These are phyloP conservation scores for Pardosa pseudoannulata DNA, from an alignment of 2,888 invertebrate species.

Conservation along the genomic window DNA sequence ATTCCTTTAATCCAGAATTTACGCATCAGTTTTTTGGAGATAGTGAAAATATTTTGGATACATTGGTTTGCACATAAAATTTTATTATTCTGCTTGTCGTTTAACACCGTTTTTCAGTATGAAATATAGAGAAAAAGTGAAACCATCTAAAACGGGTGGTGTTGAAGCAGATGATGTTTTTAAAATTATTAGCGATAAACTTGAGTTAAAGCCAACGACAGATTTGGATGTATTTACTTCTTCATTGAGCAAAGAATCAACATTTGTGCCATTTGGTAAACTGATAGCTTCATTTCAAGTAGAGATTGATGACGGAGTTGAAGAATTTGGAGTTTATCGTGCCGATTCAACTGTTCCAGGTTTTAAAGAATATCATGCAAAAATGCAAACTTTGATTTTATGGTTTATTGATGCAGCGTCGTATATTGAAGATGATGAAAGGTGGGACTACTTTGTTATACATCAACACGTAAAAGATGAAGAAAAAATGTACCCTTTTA, in stretches of 20 bases:
- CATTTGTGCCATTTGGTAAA: conserved; percentile 87
- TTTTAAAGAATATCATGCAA: conserved; percentile 87
- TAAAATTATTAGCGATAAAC: conserved; percentile 83
- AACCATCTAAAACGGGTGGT: conserved; percentile 79
- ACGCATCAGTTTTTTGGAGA: conserved; percentile 96
- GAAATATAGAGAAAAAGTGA: conserved; percentile 84
- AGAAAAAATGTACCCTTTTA: conserved; percentile 81
- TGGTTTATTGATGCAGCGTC: conserved; percentile 98
- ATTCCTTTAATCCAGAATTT: conserved; percentile 87
- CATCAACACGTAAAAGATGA: conserved; percentile 79
- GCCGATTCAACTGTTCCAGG: conserved; percentile 84
- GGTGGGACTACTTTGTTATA: conserved; percentile 88
- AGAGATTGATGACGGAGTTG: conserved; percentile 33
- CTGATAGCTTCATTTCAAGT: conserved; percentile 82
- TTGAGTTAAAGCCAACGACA: conserved; percentile 84
- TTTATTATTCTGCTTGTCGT: conserved; percentile 89
- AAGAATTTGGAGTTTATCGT: conserved; percentile 87
- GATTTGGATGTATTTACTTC: conserved; percentile 86
- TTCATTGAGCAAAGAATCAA: conserved; percentile 84
- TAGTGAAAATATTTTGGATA: conserved; percentile 93
- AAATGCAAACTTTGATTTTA: conserved; percentile 92
- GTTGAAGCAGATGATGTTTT: conserved; percentile 85
- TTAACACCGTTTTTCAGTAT: conserved; percentile 88
- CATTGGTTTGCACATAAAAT: conserved; percentile 85
- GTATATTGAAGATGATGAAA: conserved; percentile 94